phyloP scores from a whole-genome alignment of 2,113 vertebrate species.

The Eolophus roseicapilla region DNA sequence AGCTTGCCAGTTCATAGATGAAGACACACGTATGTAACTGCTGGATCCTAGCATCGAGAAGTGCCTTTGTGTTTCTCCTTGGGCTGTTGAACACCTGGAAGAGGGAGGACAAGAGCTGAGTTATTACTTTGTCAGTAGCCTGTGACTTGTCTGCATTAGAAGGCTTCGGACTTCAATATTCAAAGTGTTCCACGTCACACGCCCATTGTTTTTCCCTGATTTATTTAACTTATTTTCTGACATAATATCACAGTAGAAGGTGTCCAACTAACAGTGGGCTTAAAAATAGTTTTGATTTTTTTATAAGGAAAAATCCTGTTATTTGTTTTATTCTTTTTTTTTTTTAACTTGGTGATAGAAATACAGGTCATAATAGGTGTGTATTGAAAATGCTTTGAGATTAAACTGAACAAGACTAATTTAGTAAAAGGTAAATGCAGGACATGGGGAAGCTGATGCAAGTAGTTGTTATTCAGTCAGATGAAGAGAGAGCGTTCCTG shows the following conservation, averaged over 20 bases:
- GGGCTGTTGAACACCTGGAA: not conserved
- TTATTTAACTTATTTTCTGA: not conserved
- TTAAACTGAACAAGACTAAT: not conserved
- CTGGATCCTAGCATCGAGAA: not conserved
- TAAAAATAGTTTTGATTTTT: not conserved
- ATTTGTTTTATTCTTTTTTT: not conserved
- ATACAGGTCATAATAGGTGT: not conserved
- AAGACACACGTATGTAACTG: not conserved
- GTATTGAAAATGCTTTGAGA: not conserved
- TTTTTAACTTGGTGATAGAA: not conserved
- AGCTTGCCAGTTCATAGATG: conserved; percentile 24
- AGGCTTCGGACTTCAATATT: not conserved
- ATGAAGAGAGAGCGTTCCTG: not conserved
- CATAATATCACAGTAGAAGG: not conserved
- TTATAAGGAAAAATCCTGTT: not conserved
- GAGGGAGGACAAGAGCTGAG: not conserved
- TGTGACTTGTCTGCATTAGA: not conserved
- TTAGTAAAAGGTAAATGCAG: not conserved
- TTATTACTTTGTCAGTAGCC: not conserved
- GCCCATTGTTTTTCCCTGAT: not conserved
- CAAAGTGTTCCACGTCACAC: not conserved
- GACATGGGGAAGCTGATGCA: not conserved
- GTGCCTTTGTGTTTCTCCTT: not conserved
- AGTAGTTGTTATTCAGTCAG: not conserved
- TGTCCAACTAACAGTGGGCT: not conserved